Percentiles rank a stretch among this genome's conserved stretches.
phyloP scores from a whole-genome alignment of 1,140 invertebrate genomes.

The Drosophila neocordata region DNA sequence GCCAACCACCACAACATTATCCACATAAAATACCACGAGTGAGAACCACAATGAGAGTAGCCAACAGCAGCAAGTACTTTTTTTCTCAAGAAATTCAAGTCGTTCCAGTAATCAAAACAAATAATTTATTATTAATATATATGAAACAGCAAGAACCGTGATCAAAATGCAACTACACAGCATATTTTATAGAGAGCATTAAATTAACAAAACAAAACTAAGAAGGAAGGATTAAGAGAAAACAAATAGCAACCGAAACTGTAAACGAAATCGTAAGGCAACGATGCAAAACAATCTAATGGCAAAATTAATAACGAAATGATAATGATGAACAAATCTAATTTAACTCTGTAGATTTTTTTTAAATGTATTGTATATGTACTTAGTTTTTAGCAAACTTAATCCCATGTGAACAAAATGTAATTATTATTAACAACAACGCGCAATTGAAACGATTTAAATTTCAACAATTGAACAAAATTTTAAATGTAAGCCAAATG shows the following conservation, averaged over 20 bases:
- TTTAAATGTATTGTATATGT: conserved; percentile 59
- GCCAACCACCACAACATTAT: background rate
- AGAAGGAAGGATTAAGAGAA: conserved; percentile 19
- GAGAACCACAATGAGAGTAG: conserved; percentile 33
- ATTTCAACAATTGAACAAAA: conserved; percentile 40
- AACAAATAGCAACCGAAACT: conserved; percentile 57
- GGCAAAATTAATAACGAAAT: conserved; percentile 29
- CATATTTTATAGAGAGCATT: conserved; percentile 75
- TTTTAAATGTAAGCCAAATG: conserved; percentile 40
- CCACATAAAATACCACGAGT: conserved; percentile 23
- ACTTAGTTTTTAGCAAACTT: conserved; percentile 56
- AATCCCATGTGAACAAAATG: conserved; percentile 49
- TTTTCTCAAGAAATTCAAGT: conserved; percentile 71
- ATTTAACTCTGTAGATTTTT: conserved; percentile 73
- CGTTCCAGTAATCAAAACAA: conserved; percentile 74
- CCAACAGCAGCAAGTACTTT: conserved; percentile 46
- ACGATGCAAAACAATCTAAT: conserved; percentile 68
- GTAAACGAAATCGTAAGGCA: conserved; percentile 76
- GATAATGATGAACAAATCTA: conserved; percentile 28
- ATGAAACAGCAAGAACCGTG: conserved; percentile 76
- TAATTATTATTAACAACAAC: conserved; percentile 39
- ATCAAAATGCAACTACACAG: conserved; percentile 70
- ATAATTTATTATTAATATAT: conserved; percentile 15
- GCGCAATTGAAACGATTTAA: conserved; percentile 53
- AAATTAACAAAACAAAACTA: conserved; percentile 37